Percentiles rank a stretch among this genome's conserved stretches.
Conservation (phyloP, 2,888 invertebrate species). For the Cylindroiulus punctatus region DNA sequence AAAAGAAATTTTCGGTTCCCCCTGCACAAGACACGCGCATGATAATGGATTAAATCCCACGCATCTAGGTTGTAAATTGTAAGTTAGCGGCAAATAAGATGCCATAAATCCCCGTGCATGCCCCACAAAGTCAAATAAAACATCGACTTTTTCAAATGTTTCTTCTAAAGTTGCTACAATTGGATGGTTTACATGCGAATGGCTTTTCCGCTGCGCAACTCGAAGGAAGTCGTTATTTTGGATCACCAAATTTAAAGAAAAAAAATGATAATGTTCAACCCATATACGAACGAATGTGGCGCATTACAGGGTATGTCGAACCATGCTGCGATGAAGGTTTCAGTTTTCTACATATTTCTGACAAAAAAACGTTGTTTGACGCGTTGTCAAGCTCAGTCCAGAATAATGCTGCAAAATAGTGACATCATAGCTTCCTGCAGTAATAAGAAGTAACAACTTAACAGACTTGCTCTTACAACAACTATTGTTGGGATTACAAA, state of each 20-base stretch:
- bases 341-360: neutral
- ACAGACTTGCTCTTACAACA: too few relatives aligned
- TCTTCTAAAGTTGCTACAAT: slow-evolving; percentile 2
- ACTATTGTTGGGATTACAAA: neutral
- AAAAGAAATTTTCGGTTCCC: neutral
- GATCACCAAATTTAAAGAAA: slow-evolving; percentile 12
- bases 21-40: neutral
- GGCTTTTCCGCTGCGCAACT: slow-evolving; percentile 19
- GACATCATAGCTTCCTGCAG: too few relatives aligned
- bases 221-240: slow-evolving; percentile 45
- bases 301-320: neutral
- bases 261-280: neutral
- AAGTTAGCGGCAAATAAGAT: slow-evolving; percentile 40
- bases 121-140: slow-evolving; percentile 28
- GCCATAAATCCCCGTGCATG: slow-evolving; percentile 36
- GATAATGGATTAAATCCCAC: slow-evolving; percentile 43
- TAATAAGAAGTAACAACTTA: too few relatives aligned
- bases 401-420: too few relatives aligned
- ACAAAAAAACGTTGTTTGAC: neutral
- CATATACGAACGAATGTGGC: neutral
- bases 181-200: slow-evolving; percentile 44
- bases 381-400: neutral
- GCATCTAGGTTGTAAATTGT: neutral
- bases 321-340: too few relatives aligned
- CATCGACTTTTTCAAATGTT: slow-evolving; percentile 30